Conservation (phyloP, 2,113 vertebrate species). For the Rafetus swinhoei region DNA sequence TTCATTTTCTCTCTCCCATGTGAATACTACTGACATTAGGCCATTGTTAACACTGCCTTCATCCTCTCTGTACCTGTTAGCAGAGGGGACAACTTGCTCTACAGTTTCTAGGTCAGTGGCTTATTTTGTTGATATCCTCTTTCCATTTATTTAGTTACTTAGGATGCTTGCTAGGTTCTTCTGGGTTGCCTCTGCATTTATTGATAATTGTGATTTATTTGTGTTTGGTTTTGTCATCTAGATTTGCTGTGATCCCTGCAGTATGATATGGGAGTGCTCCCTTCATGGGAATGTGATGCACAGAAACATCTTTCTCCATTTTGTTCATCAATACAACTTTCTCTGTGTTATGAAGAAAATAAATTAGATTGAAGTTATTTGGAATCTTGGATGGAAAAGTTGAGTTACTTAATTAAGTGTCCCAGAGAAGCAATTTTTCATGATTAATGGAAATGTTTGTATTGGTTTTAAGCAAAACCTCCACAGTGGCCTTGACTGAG, state of each 20-base stretch:
- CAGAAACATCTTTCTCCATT: accelerated
- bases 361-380: conserved; percentile 17
- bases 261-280: neutral
- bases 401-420: conserved; percentile 33
- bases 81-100: neutral
- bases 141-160: neutral
- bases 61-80: neutral
- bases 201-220: neutral
- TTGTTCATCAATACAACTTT: neutral
- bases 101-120: neutral
- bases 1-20: neutral
- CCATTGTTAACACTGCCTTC: neutral
- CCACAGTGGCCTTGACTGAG: neutral
- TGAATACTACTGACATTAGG: neutral
- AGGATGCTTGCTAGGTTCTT: neutral
- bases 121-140: neutral
- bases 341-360: neutral
- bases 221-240: neutral
- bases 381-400: neutral
- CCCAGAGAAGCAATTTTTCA: conserved; percentile 41
- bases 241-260: neutral
- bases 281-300: neutral
- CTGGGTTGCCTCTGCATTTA: neutral
- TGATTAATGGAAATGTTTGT: conserved; percentile 50
- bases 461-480: conserved; percentile 19